phyloP scores from a whole-genome alignment of 2,113 vertebrate genomes.

The Semicossyphus pulcher region DNA sequence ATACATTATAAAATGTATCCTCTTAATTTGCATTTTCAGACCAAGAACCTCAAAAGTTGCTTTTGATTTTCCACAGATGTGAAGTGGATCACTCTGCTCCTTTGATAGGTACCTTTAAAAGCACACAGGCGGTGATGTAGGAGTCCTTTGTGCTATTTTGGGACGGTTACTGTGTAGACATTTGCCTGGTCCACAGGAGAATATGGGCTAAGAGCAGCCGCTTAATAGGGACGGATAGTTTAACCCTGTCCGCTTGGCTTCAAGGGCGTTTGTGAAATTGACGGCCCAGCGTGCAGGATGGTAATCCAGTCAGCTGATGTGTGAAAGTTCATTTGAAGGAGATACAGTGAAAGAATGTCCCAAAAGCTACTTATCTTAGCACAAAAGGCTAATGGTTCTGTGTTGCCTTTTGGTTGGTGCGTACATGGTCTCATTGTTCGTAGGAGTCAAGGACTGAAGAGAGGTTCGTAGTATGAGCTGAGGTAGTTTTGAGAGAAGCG shows the following conservation, averaged over 20 bases:
- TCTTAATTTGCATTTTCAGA: not conserved
- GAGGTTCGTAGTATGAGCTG: no score
- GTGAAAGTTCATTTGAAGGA: not conserved
- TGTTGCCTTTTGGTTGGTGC: no score
- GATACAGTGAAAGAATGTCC: not conserved
- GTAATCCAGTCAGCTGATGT: not conserved
- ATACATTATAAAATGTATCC: not conserved
- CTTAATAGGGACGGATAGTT: not conserved
- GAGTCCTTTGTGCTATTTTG: conserved; percentile 38
- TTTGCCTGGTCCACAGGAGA: conserved; percentile 14
- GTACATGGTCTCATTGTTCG: no score
- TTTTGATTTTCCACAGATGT: not conserved
- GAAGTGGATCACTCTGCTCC: not conserved
- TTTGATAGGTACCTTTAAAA: conserved; percentile 17
- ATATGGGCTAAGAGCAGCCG: conserved; percentile 19
- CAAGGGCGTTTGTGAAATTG: conserved; percentile 10
- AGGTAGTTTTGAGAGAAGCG: no score
- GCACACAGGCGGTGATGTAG: conserved; percentile 28
- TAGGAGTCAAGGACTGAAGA: no score
- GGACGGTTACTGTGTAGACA: conserved; percentile 39
- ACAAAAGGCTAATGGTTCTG: no score
- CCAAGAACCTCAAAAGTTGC: not conserved
- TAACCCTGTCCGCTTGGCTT: not conserved
- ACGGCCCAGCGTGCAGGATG: not conserved
- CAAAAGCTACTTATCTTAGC: not conserved